These are phyloP conservation scores for Sakesphorus luctuosus DNA, from an alignment of 2,113 vertebrate species.

Conservation along the genomic window DNA sequence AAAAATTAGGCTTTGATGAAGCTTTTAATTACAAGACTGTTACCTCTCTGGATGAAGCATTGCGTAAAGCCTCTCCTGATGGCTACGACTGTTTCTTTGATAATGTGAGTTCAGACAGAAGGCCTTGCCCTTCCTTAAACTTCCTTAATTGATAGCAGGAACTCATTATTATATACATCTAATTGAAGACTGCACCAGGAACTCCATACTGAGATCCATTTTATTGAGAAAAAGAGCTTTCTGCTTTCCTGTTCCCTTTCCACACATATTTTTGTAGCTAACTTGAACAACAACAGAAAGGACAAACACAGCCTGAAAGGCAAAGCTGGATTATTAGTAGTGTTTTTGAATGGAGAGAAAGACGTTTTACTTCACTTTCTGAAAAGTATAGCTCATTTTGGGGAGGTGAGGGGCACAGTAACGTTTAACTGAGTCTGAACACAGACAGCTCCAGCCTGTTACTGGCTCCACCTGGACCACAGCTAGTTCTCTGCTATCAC, in stretches of 20 bases:
- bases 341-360: neutral
- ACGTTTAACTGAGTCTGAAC: neutral
- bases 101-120: conserved; percentile 77
- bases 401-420: neutral
- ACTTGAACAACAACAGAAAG: neutral
- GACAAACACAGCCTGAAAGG: neutral
- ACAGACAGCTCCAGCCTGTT: neutral
- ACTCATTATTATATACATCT: neutral
- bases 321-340: neutral
- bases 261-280: neutral
- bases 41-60: conserved; percentile 80
- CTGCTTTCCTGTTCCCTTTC: neutral
- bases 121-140: neutral
- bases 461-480: neutral
- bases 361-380: neutral
- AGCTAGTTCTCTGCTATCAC: neutral
- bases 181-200: neutral
- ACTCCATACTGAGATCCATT: neutral
- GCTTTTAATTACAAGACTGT: conserved; percentile 90
- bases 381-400: neutral
- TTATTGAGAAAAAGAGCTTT: neutral
- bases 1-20: conserved; percentile 85
- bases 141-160: neutral
- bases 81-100: conserved; percentile 92
- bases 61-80: conserved; percentile 81